Evolutionary conservation across 2,888 invertebrate species (phyloP), one percentile per base, ranked within the genome.

Genomic region (Lordiphosa andalusiaca): DNA sequence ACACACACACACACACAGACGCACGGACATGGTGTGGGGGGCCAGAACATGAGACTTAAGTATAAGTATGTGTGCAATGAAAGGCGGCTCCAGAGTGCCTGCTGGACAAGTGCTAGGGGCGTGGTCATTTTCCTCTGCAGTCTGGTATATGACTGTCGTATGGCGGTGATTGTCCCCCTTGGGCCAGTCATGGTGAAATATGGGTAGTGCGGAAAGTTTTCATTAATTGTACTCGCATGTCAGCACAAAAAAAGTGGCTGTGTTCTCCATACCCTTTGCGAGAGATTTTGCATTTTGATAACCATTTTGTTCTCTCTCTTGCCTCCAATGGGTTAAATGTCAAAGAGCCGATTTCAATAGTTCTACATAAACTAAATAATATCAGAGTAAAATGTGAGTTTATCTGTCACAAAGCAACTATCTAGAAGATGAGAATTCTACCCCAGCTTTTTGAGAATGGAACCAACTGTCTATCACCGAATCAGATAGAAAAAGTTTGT

Each of bases 81-180:
- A 30, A 30, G 12, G 48, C 44, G 49, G 62, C 65, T 61, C 73
- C 62, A 51, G 67, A 70, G 82, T 71, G 77, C 63, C 44, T 30
- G 52, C 71, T 55, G 78, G 64, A 73, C 75, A 81, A 69, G 75
- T 71, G 71, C 60, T 64, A 44, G 52, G 49, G 21, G 13, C 23
- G 59, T 55, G 55, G 51, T 63, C 64, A 52, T 53, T 46, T 47
- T 69, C 36, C 36, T 35, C 30, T 25, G 41, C 42, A 39, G 33
- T 55, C 53, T 70, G 56, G 65, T 77, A 81, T 81, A 77, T 77
- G 77, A 65, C 72, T 56, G 72, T 55, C 62, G 46, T 67, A 73
- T 52, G 67, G 56, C 63, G 40, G 41, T 57, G 68, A 60, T 60
- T 40, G 44, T 54, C 58, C 54, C 50, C 68, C 44, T 9, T 57